Conservation (phyloP, 2,113 vertebrate species). For the Microtus oregoni region DNA sequence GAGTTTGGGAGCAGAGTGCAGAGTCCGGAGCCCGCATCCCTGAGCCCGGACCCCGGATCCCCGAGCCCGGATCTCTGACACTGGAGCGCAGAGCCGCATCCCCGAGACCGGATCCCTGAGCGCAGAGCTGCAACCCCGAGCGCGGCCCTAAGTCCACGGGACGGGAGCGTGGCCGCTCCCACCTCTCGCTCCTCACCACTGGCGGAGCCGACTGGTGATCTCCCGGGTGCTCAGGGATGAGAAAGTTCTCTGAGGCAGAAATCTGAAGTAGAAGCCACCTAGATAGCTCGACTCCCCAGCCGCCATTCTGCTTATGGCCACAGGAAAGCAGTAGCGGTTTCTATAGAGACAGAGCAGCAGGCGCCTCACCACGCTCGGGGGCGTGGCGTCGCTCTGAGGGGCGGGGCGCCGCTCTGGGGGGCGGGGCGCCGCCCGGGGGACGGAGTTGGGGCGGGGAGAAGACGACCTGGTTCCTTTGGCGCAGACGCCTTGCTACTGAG, state of each 20-base stretch:
- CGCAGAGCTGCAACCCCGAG: not conserved
- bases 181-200: constrained; percentile 84
- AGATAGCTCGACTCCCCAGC: not conserved
- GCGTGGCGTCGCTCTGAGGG: not conserved
- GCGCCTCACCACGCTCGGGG: accelerated
- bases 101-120: not conserved
- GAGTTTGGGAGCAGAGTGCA: not conserved
- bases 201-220: constrained; percentile 81
- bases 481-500: not conserved
- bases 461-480: accelerated
- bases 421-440: not conserved
- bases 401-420: too few species aligned
- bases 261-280: constrained; percentile 76
- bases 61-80: too few species aligned
- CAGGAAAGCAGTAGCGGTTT: accelerated
- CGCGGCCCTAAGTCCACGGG: not conserved
- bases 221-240: constrained; percentile 76
- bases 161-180: not conserved
- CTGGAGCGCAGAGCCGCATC: too few species aligned
- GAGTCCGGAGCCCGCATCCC: too few species aligned
- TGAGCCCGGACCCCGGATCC: not conserved
- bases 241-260: constrained; percentile 84
- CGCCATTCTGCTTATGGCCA: constrained; percentile 58
- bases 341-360: constrained; percentile 23
- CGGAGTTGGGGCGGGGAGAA: too few species aligned